Base-by-base conservation (phyloP, 2,113 vertebrate genomes). In the Ptyas mucosa region DNA sequence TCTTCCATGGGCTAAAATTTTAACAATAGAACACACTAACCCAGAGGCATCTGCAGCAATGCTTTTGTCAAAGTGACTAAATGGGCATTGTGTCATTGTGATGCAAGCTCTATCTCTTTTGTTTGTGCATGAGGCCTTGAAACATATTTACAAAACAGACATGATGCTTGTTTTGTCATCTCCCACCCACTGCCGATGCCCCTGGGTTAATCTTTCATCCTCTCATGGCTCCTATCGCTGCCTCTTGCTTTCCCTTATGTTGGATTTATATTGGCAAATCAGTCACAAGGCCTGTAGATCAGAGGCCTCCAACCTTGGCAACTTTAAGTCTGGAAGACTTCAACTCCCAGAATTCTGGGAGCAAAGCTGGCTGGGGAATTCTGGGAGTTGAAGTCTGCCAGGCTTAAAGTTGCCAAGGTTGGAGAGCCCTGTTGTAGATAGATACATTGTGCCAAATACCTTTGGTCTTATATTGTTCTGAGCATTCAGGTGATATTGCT, bases 361-460 rank as follows among this genome's bases (percentile, higher is more conserved):
- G n/a, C n/a, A n/a, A n/a, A 46, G 43, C 43, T 46, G 43, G 43
- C 43, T 46, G 4, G 43, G 43, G 4, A 46, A 46, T 46, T 46
- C 43, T 46, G 43, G 43, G 43, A 46, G 43, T 46, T 46, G 43
- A 46, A 46, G 43, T 46, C 43, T 46, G 3, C 43, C 43, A 46
- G 43, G 43, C 43, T 46, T 46, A 46, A 46, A 46, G 43, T 46
- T 46, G 43, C 43, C 43, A 46, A 46, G 43, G 43, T 46, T 46
- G 0, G 43, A 46, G 43, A 46, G 3, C 43, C n/a, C 52, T 75
- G 29, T 88, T 46, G 43, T 46, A 88, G 61, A 54, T 92, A 88
- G 87, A 81, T 81, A 81, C 29, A 49, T 18, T 49, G 91, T 92
- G 91, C 91, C 91, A 92, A 89, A 92, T 92, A 92, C 23, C 4